Evolutionary conservation across 2,888 invertebrate genomes (phyloP).

Genomic region (Spisula subtruncata): DNA sequence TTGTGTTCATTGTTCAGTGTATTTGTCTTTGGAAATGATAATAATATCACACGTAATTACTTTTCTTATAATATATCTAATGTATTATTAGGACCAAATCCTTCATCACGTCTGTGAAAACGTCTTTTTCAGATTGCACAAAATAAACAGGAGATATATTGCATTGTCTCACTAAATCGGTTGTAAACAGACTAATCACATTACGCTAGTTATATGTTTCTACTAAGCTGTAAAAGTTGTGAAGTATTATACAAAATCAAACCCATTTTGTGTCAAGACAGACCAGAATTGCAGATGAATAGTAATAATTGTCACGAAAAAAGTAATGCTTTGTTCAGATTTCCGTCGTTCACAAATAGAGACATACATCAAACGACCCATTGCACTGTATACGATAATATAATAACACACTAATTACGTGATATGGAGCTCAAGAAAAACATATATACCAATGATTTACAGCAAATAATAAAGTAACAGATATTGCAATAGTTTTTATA

Average conservation of each 20-base stretch:
- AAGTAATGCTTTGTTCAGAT: too few relatives aligned
- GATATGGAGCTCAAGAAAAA: too few relatives aligned
- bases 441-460: too few relatives aligned
- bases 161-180: neutral
- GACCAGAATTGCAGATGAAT: neutral
- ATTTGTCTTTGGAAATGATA: too few relatives aligned
- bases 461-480: too few relatives aligned
- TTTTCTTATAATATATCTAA: neutral
- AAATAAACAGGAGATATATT: neutral
- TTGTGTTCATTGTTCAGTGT: too few relatives aligned
- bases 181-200: neutral
- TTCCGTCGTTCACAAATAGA: too few relatives aligned
- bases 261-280: neutral
- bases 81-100: neutral
- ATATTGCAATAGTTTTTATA: too few relatives aligned
- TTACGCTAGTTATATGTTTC: neutral
- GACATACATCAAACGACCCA: too few relatives aligned
- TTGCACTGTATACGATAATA: too few relatives aligned
- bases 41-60: neutral
- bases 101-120: neutral
- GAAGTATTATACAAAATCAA: neutral
- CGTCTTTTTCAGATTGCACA: neutral
- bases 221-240: neutral
- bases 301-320: neutral
- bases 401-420: too few relatives aligned